Percentiles rank a stretch among this genome's conserved stretches.
Conservation (phyloP, 2,113 vertebrate species). For the Otocyon megalotis region DNA sequence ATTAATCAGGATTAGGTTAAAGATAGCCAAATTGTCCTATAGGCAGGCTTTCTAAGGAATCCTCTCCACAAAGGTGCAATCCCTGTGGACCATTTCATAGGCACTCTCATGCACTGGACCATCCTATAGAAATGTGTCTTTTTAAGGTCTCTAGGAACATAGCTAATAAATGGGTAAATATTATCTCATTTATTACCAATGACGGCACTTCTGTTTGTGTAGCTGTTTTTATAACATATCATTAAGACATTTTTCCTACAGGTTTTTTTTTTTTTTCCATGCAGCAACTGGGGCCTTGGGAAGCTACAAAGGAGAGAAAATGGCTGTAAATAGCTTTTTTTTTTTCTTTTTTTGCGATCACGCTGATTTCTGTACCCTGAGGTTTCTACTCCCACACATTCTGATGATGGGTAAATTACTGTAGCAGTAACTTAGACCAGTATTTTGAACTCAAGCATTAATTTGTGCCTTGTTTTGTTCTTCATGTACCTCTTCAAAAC, state of each 20-base stretch:
- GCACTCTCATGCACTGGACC: not conserved
- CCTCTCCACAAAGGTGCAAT: not conserved
- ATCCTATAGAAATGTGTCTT: not conserved
- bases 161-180: not conserved
- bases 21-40: not conserved
- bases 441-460: not conserved
- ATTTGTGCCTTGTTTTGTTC: conserved; percentile 38
- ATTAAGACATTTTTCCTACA: conserved; percentile 39
- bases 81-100: not conserved
- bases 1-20: not conserved
- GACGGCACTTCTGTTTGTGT: not conserved
- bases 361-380: conserved; percentile 11
- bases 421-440: not conserved
- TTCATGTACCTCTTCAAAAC: not conserved
- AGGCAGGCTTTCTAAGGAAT: not conserved
- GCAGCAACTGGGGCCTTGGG: not conserved
- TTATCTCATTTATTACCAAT: not conserved
- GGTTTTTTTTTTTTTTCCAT: not conserved
- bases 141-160: not conserved
- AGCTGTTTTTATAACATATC: conserved; percentile 13
- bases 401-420: conserved; percentile 24
- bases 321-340: not conserved
- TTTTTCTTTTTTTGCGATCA: not conserved
- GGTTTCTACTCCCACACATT: conserved; percentile 44
- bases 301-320: not conserved